These are phyloP conservation scores for Drosophila robusta DNA, from an alignment of 2,888 invertebrate genomes.

Conservation along the genomic window DNA sequence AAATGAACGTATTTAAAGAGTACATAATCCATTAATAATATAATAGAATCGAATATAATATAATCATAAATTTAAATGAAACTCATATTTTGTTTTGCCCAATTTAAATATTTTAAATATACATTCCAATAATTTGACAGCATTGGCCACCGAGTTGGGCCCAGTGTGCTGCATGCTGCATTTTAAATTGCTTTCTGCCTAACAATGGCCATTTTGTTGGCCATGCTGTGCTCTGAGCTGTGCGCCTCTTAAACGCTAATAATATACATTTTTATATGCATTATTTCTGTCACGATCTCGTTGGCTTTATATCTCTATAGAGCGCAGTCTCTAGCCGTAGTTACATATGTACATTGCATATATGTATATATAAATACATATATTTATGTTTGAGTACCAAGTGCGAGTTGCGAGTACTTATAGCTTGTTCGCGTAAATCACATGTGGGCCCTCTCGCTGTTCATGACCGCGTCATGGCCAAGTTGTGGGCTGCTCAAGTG, in stretches of 20 bases:
- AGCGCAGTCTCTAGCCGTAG: slow-evolving; percentile 23
- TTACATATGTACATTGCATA: not conserved
- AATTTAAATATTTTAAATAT: not conserved
- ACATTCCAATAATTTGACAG: not conserved
- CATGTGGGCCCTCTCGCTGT: slow-evolving; percentile 19
- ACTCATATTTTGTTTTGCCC: no score
- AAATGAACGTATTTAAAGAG: no score
- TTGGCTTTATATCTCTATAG: slow-evolving; percentile 79
- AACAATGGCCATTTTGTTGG: slow-evolving; percentile 66
- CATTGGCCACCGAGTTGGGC: not conserved
- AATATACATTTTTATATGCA: slow-evolving; percentile 80
- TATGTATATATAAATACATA: not conserved
- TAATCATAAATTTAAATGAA: no score
- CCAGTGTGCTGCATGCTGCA: slow-evolving; percentile 54
- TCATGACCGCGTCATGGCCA: slow-evolving; percentile 53
- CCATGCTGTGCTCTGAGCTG: slow-evolving; percentile 39
- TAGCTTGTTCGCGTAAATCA: slow-evolving; percentile 38
- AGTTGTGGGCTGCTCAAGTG: slow-evolving; percentile 28
- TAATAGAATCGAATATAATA: no score
- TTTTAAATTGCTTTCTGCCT: slow-evolving; percentile 64
- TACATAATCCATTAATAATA: no score
- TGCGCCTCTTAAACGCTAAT: slow-evolving; percentile 66
- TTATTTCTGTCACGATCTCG: slow-evolving; percentile 83
- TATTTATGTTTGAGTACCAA: not conserved
- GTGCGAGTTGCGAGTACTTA: slow-evolving; percentile 24